phyloP scores from a whole-genome alignment of 2,113 vertebrate genomes.

The Brachirus orientalis region DNA sequence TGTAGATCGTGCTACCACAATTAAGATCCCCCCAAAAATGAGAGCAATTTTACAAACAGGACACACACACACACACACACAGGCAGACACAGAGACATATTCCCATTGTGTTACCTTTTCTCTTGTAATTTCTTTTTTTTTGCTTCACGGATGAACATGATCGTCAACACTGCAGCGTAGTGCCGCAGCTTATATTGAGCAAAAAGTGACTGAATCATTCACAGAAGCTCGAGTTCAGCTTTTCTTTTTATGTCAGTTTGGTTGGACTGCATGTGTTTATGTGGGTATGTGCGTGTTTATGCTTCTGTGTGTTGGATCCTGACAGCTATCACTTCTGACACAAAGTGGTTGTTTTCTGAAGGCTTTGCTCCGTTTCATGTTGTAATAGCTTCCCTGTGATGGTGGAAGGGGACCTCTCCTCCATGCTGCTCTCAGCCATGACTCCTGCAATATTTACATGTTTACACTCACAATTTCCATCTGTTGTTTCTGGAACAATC shows the following conservation, averaged over 20 bases:
- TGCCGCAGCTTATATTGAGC: slow-evolving; percentile 13
- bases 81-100: neutral
- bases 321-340: slow-evolving; percentile 69
- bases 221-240: slow-evolving; percentile 27
- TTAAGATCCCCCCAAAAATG: slow-evolving; percentile 60
- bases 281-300: slow-evolving; percentile 51
- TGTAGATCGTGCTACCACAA: slow-evolving; percentile 56
- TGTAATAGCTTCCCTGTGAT: slow-evolving; percentile 67
- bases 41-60: slow-evolving; percentile 44
- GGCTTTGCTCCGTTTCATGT: slow-evolving; percentile 63
- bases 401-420: slow-evolving; percentile 55
- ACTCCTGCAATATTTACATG: slow-evolving; percentile 83
- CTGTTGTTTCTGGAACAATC: slow-evolving; percentile 85
- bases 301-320: slow-evolving; percentile 62
- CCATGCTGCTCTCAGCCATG: slow-evolving; percentile 61
- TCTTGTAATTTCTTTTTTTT: neutral
- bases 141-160: neutral
- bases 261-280: slow-evolving; percentile 47
- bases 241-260: slow-evolving; percentile 29
- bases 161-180: neutral
- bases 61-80: slow-evolving; percentile 23
- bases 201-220: slow-evolving; percentile 24
- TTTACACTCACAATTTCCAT: slow-evolving; percentile 85
- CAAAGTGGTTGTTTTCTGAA: slow-evolving; percentile 65
- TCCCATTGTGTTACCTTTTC: neutral